Evolutionary conservation across 2,888 invertebrate species (phyloP).

Genomic region (Andrena flavipes): DNA sequence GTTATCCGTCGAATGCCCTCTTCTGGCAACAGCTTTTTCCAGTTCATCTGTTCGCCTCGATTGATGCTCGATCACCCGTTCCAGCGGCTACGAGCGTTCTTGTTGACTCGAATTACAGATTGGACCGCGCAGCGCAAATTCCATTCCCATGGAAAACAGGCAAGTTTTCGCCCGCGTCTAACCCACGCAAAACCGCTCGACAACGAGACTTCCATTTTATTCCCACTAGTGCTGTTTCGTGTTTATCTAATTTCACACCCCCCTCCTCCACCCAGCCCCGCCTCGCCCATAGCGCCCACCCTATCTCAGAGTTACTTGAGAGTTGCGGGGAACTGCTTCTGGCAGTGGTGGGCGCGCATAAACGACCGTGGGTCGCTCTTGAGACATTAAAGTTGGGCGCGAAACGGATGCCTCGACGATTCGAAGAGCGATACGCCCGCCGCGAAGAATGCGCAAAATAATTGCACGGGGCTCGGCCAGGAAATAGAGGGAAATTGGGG

Average conservation of each 20-base stretch:
- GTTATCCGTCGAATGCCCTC: too few species aligned
- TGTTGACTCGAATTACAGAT: constrained; percentile 28
- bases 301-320: constrained; percentile 26
- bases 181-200: constrained; percentile 14
- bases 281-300: too few species aligned
- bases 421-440: constrained; percentile 9
- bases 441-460: constrained; percentile 20
- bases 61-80: too few species aligned
- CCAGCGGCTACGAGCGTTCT: neutral
- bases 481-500: constrained; percentile 24
- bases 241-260: constrained; percentile 51
- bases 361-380: constrained; percentile 20
- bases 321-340: constrained; percentile 43
- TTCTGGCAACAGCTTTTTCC: too few species aligned
- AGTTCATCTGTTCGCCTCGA: too few species aligned
- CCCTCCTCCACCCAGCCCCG: too few species aligned
- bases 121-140: constrained; percentile 19
- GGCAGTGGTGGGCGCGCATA: constrained; percentile 3
- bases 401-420: neutral
- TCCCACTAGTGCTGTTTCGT: constrained; percentile 31
- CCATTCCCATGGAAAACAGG: constrained; percentile 13
- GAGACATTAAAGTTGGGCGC: constrained; percentile 9
- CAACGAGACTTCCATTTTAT: constrained; percentile 31
- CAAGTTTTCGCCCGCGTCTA: constrained; percentile 30
- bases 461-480: constrained; percentile 22